Evolutionary conservation across 2,797 vertebrate genomes (phyloP), one percentile per base, ranked within the genome.

Genomic region (Xyrichtys novacula): DNA sequence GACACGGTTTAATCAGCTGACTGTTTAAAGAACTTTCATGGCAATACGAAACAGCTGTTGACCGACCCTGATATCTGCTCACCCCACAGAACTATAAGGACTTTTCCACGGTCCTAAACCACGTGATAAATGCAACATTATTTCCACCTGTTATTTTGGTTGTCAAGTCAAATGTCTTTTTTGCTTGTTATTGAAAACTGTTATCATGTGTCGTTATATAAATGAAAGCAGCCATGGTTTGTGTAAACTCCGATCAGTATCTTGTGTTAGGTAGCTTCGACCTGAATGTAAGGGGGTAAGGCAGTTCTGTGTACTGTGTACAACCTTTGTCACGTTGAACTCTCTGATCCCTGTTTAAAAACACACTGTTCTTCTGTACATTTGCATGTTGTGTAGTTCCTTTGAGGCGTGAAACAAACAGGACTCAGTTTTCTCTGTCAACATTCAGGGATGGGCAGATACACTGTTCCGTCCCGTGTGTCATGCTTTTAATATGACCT

Each of bases 11-110:
- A 5, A 7, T 1, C 46, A 46, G 42, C 40, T 50, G 62, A 16
- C 4, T 47, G 63, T 19, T 42, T 22, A 25, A 3, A 42, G 6
- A 5, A n/a, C n/a, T n/a, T n/a, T n/a, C n/a, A n/a, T n/a, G n/a
- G n/a, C n/a, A n/a, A n/a, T n/a, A n/a, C n/a, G 1, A 36, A 70
- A 46, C 78, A 81, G 69, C 75, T 81, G 71, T 65, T 67, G 49
- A 62, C 19, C 3, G 54, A 42, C 22, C 20, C 44, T 6, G 4
- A 6, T 10, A 19, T 25, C 58, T 16, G 54, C 62, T 26, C 7
- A 22, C 4, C 10, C 2, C 19, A 5, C n/a, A 39, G 20, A 5
- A 49, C 14, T 6, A 0, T 20, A 16, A 14, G 10, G 12, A 12
- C n/a, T 43, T 48, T 8, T 26, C 22, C 25, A 11, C 12, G 1